phyloP scores from a whole-genome alignment of 2,888 invertebrate genomes.

The Drosophila aldrichi region DNA sequence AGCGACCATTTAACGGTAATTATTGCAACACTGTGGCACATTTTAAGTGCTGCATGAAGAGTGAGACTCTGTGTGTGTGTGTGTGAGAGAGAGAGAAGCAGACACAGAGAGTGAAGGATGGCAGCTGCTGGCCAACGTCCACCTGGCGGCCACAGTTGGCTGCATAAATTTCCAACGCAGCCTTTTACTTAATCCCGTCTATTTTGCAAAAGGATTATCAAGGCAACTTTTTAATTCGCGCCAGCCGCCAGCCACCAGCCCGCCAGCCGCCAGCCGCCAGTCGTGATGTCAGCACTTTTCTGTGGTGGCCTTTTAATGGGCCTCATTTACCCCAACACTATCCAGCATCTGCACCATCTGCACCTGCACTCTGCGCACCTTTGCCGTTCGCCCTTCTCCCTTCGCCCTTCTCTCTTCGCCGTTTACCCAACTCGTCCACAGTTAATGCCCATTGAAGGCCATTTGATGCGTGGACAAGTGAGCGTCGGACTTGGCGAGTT shows the following conservation, averaged over 20 bases:
- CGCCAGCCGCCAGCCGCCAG: slow-evolving; percentile 35
- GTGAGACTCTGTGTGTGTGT: not conserved
- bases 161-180: slow-evolving; percentile 75
- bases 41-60: slow-evolving; percentile 65
- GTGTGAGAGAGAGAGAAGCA: not conserved
- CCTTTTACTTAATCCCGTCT: slow-evolving; percentile 79
- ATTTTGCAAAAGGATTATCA: slow-evolving; percentile 80
- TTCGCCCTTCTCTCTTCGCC: not conserved
- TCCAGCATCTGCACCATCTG: not conserved
- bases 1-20: slow-evolving; percentile 78
- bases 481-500: slow-evolving; percentile 49
- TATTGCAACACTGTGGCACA: slow-evolving; percentile 81
- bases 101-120: not conserved
- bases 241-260: slow-evolving; percentile 12
- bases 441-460: slow-evolving; percentile 74
- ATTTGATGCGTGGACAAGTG: slow-evolving; percentile 77
- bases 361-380: slow-evolving; percentile 9
- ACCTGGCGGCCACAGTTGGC: slow-evolving; percentile 53
- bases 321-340: slow-evolving; percentile 7
- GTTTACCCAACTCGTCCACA: slow-evolving; percentile 26
- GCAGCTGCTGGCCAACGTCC: slow-evolving; percentile 55
- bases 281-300: slow-evolving; percentile 73
- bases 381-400: slow-evolving; percentile 1
- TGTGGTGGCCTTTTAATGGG: slow-evolving; percentile 71
- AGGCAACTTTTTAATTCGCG: slow-evolving; percentile 78